Conservation (phyloP, 2,113 vertebrate genomes). For the Gobius niger region DNA sequence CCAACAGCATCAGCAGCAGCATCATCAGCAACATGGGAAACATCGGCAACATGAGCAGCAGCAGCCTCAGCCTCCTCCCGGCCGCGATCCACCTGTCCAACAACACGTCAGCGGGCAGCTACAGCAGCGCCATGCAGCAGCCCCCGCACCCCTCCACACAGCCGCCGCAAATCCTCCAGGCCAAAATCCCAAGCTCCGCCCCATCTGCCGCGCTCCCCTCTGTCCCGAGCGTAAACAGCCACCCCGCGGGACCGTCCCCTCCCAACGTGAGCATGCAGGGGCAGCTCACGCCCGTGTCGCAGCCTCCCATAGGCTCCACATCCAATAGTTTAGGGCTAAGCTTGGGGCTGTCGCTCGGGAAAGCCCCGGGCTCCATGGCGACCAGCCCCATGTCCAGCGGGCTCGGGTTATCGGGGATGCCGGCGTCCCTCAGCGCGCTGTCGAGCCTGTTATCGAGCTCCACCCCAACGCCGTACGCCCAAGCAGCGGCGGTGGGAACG, state of each 20-base stretch:
- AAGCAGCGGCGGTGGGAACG: constrained; percentile 75
- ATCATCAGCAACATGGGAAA: constrained; percentile 33
- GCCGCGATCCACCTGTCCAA: constrained; percentile 49
- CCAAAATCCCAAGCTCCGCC: constrained; percentile 51
- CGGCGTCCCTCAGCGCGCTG: constrained; percentile 68
- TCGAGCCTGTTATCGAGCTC: constrained; percentile 63
- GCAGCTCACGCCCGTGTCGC: constrained; percentile 44
- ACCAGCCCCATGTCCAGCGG: constrained; percentile 57
- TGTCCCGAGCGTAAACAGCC: constrained; percentile 51
- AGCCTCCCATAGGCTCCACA: constrained; percentile 31
- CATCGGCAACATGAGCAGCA: constrained; percentile 55
- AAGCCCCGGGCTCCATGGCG: constrained; percentile 38
- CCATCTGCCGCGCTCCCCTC: constrained; percentile 29
- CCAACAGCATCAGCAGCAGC: constrained; percentile 32
- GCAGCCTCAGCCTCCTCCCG: constrained; percentile 33
- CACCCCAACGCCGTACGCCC: constrained; percentile 83
- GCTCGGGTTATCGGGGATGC: constrained; percentile 74
- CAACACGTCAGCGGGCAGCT: constrained; percentile 70
- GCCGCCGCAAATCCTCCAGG: constrained; percentile 27
- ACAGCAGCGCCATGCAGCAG: constrained; percentile 77
- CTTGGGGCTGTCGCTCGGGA: constrained; percentile 61
- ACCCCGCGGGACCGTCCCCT: constrained; percentile 48
- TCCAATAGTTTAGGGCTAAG: constrained; percentile 69
- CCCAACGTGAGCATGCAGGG: constrained; percentile 54
- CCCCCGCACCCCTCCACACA: constrained; percentile 50